Conservation (phyloP, 1,140 invertebrate species). For the Apolygus lucorum region DNA sequence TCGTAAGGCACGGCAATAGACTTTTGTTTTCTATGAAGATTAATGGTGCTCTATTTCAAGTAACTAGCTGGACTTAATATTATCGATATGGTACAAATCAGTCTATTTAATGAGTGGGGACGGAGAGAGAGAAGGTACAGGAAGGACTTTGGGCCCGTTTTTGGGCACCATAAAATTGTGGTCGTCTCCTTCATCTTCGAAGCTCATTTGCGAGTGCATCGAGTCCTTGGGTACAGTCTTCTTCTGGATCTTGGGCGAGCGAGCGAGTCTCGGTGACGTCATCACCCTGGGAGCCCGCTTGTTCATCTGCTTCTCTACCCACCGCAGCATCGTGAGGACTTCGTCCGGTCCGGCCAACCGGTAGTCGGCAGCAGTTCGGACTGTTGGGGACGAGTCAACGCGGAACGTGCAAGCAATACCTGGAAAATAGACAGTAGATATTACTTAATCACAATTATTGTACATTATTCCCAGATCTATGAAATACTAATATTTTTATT, state of each 20-base stretch:
- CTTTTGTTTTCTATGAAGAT: too few relatives aligned
- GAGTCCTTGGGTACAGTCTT: not conserved
- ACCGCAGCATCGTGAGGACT: constrained; percentile 77
- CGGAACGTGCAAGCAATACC: constrained; percentile 86
- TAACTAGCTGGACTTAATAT: too few relatives aligned
- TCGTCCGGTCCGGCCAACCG: constrained; percentile 78
- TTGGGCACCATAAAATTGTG: not conserved
- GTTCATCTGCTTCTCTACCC: constrained; percentile 76
- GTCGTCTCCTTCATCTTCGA: constrained; percentile 34
- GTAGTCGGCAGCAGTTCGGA: constrained; percentile 73
- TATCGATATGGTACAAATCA: too few relatives aligned
- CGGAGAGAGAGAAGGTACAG: not conserved
- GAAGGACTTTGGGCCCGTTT: not conserved
- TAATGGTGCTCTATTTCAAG: too few relatives aligned
- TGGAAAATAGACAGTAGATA: not conserved
- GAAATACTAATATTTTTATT: too few relatives aligned
- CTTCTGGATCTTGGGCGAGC: constrained; percentile 29
- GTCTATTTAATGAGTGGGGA: not conserved
- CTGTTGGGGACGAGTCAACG: constrained; percentile 72
- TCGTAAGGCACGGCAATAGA: too few relatives aligned
- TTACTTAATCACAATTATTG: too few relatives aligned
- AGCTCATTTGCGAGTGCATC: constrained; percentile 32
- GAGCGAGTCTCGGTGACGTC: constrained; percentile 23
- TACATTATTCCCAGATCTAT: too few relatives aligned
- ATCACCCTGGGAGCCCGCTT: constrained; percentile 53